Evolutionary conservation across 2,113 vertebrate genomes (phyloP).

Genomic region (Anseranas semipalmata): DNA sequence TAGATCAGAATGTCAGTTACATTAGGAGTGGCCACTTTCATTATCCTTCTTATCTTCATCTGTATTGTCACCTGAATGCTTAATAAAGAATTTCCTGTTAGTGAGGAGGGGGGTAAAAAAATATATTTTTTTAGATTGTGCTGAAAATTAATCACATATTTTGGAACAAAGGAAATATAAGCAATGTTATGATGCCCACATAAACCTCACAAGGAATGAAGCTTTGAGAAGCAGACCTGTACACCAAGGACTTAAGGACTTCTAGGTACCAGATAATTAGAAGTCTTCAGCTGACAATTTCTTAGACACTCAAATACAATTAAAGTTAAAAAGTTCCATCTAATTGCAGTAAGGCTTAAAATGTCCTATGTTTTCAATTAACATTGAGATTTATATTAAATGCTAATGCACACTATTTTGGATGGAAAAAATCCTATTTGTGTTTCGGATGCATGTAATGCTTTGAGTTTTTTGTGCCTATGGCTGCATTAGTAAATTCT

Average conservation of each 20-base stretch:
- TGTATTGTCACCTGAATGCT: not conserved
- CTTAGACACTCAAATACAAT: not conserved
- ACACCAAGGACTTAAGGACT: not conserved
- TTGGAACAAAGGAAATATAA: not conserved
- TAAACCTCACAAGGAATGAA: not conserved
- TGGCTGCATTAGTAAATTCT: not conserved
- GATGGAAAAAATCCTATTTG: not conserved
- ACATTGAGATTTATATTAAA: not conserved
- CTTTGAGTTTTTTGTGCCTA: conserved; percentile 12
- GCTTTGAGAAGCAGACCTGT: not conserved
- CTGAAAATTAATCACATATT: not conserved
- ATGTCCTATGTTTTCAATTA: not conserved
- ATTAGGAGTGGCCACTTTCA: not conserved
- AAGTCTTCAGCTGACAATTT: not conserved
- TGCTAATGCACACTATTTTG: not conserved
- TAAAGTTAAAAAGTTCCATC: not conserved
- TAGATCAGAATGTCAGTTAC: not conserved
- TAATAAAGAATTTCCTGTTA: not conserved
- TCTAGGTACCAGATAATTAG: not conserved
- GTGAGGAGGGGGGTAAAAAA: not conserved
- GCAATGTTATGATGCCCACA: not conserved
- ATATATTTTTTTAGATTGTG: too few species aligned
- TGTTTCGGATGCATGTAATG: conserved; percentile 18
- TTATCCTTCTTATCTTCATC: not conserved
- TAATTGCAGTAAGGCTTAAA: not conserved